These are phyloP conservation scores for Calcarius ornatus DNA, from an alignment of 2,113 vertebrate species.

Conservation along the genomic window DNA sequence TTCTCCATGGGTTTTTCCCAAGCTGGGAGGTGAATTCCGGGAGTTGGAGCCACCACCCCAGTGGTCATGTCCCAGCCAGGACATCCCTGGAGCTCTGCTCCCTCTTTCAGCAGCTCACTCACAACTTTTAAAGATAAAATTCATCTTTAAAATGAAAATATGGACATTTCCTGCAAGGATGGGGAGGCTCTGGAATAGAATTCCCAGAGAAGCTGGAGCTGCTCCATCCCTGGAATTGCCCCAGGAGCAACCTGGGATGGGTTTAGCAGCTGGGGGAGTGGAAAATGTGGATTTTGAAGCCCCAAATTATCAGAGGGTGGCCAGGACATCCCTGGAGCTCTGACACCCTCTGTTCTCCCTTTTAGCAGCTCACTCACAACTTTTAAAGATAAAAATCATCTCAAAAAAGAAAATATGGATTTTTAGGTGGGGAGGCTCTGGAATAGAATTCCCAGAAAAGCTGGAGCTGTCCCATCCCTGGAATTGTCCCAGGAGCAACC, in stretches of 20 bases:
- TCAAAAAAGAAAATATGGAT: rapidly evolving
- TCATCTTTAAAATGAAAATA: neutral
- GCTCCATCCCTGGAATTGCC: neutral
- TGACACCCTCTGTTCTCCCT: too few species aligned
- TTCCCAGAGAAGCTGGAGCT: neutral
- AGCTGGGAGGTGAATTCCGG: neutral
- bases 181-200: neutral
- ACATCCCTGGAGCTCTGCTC: neutral
- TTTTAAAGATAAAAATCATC: neutral
- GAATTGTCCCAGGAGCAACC: neutral
- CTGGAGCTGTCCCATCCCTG: neutral
- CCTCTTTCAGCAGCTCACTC: neutral
- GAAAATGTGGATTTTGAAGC: too few species aligned
- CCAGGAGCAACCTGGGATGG: neutral
- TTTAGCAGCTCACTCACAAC: neutral
- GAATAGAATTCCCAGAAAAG: neutral
- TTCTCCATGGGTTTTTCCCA: rapidly evolving
- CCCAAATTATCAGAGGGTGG: too few species aligned
- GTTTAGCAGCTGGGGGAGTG: too few species aligned
- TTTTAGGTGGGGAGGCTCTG: neutral
- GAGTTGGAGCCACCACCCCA: neutral
- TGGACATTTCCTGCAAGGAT: rapidly evolving
- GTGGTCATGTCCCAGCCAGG: too few species aligned
- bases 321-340: too few species aligned
- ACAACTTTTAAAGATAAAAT: neutral